Evolutionary conservation across 1,140 invertebrate species (phyloP).

Genomic region (Idris sp.): DNA sequence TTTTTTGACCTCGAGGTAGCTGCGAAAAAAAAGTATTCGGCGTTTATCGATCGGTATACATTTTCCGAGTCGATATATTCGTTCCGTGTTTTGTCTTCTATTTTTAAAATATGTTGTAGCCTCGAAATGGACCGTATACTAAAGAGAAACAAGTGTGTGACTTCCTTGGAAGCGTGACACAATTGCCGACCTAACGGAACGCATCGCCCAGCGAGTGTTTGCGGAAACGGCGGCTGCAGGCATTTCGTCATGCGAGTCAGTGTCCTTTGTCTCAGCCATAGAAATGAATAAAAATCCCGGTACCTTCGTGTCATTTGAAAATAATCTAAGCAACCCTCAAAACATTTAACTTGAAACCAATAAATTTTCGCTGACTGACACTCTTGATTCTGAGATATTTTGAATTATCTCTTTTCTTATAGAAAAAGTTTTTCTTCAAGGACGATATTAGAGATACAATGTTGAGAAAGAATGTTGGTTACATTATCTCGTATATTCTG

Average conservation of each 20-base stretch:
- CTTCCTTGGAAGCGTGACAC: constrained; percentile 49
- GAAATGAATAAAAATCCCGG: constrained; percentile 51
- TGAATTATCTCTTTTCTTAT: constrained; percentile 24
- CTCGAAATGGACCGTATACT: constrained; percentile 47
- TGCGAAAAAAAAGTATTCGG: constrained; percentile 58
- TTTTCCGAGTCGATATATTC: constrained; percentile 42
- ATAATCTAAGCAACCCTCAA: constrained; percentile 38
- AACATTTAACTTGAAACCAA: constrained; percentile 59
- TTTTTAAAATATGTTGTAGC: constrained; percentile 36
- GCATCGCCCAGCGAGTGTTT: constrained; percentile 56
- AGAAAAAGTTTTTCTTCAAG: constrained; percentile 53
- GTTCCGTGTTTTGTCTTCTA: constrained; percentile 40
- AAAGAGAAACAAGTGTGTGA: constrained; percentile 49
- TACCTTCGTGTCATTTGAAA: constrained; percentile 45
- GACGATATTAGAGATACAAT: constrained; percentile 45
- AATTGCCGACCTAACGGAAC: constrained; percentile 65
- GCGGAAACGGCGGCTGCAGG: constrained; percentile 55
- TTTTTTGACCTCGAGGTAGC: constrained; percentile 56
- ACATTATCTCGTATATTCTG: constrained; percentile 36
- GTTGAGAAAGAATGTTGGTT: constrained; percentile 42
- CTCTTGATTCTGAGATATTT: constrained; percentile 34
- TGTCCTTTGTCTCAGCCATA: constrained; percentile 51
- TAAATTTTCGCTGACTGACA: constrained; percentile 51
- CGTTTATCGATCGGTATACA: constrained; percentile 43
- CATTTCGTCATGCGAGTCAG: constrained; percentile 58